These are phyloP conservation scores for Tapirus terrestris DNA, from an alignment of 2,113 vertebrate genomes.

Conservation along the genomic window DNA sequence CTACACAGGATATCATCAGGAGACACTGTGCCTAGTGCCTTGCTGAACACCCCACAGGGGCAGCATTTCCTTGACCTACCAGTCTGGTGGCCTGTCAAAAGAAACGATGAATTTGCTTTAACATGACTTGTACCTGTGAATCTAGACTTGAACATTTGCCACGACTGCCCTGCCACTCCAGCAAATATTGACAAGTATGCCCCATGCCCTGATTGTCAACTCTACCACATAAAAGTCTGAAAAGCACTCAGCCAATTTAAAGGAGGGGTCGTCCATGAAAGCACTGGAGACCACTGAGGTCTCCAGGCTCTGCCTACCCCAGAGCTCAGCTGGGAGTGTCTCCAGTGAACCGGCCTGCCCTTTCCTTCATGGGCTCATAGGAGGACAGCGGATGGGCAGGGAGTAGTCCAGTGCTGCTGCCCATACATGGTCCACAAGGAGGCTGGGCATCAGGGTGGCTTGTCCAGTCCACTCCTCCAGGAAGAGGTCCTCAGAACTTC, in stretches of 20 bases:
- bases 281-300: neutral
- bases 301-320: neutral
- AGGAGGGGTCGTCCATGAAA: neutral
- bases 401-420: neutral
- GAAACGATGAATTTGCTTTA: neutral
- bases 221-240: neutral
- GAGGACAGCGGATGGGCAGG: neutral
- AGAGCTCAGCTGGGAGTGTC: too few relatives aligned
- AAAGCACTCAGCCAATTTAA: neutral
- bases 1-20: neutral
- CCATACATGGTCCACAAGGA: fast-evolving
- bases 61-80: neutral
- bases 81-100: neutral
- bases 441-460: neutral
- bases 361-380: neutral
- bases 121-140: neutral
- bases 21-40: neutral
- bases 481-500: neutral
- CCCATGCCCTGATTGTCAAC: neutral
- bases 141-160: neutral
- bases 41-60: neutral
- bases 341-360: neutral
- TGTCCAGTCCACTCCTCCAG: neutral
- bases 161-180: neutral
- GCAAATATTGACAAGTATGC: neutral